Base-by-base conservation (phyloP, 2,888 invertebrate species). In the Itoplectis maculator region DNA sequence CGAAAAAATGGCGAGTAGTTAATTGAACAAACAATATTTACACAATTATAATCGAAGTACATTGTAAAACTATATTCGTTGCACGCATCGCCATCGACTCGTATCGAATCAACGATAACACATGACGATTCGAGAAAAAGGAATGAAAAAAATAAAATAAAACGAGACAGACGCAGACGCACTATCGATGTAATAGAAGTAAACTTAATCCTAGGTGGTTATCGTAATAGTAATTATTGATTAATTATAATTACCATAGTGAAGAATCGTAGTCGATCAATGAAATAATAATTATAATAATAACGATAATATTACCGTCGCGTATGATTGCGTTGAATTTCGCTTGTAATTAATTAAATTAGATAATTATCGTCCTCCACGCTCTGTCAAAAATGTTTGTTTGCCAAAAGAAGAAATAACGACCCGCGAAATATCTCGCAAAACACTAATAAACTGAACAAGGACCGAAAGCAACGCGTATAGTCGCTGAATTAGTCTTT, bases 101-200 rank as follows among this genome's bases (percentile, higher is more conserved):
- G 72, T 82, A 76, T 82, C 82, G 82, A 82, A 82, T 82, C 15
- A 18, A 42, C 20, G n/a, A 65, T n/a, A 20, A 45, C 13, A 42
- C 23, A 40, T 42, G 65, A 65, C 20, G 45, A 45, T 65, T 69
- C 18, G 29, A n/a, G 37, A 59, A 29, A 42, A 59, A 37, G 54
- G n/a, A 54, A 45, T n/a, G n/a, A 72, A 8, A 35, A 45, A 65
- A 65, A 40, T 40, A n/a, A n/a, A n/a, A n/a, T n/a, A 5, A 29
- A 29, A 5, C 2, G 29, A 29, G 5, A 29, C 29, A 29, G 49
- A 63, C 73, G 74, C 70, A 72, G 79, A 79, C 68, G 76, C 82
- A 83, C 82, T 79, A 69, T 79, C 61, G 76, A 77, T 83, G 82
- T 83, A 76, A 45, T 83, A 83, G 79, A 73, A 40, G 49, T 35